Evolutionary conservation across 1,140 invertebrate species (phyloP), one percentile per base, ranked within the genome.

Genomic region (Eriosoma lanigerum): DNA sequence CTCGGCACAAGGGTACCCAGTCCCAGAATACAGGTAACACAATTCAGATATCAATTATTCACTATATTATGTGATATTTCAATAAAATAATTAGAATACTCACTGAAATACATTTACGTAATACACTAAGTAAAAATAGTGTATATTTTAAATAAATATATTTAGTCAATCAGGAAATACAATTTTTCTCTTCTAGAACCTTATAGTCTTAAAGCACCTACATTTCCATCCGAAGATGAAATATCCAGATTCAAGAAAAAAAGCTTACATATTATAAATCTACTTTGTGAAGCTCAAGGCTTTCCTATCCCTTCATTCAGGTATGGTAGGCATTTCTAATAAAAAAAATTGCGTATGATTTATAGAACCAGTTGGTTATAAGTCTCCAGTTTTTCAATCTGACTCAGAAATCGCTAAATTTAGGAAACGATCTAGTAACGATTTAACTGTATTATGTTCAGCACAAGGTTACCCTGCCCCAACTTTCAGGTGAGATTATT

Each of bases 301-400:
- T 91, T 90, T 86, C 92, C 92, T 80, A 89, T 91, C 86, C 92
- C 92, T 84, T 85, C 89, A 84, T 91, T 91, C 89, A 91, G 90
- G 91, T 91, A 83, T 46, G 21, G 56, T 82, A 76, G 80, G 38
- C 15, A 66, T 44, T 66, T 26, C n/a, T 32, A 80, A 32, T 80
- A 80, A 64, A 29, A 50, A 46, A 24, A 26, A 26, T 56, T 32
- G n/a, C 68, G 24, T 75, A 58, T 81, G 26, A 66, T 81, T 80
- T 64, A 15, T 81, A 92, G 91, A 92, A 87, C 91, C 91, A 66
- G 88, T 91, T 80, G 90, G 89, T 84, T 90, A 89, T 46, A 92
- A 91, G 85, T 89, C 90, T 81, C 92, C 91, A 6, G 80, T 80
- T 6, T 82, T 82, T 64, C 60, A 78, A 46, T 81, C 64, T 15